Conservation (phyloP, 2,888 invertebrate genomes). For the Hetaerina titia region DNA sequence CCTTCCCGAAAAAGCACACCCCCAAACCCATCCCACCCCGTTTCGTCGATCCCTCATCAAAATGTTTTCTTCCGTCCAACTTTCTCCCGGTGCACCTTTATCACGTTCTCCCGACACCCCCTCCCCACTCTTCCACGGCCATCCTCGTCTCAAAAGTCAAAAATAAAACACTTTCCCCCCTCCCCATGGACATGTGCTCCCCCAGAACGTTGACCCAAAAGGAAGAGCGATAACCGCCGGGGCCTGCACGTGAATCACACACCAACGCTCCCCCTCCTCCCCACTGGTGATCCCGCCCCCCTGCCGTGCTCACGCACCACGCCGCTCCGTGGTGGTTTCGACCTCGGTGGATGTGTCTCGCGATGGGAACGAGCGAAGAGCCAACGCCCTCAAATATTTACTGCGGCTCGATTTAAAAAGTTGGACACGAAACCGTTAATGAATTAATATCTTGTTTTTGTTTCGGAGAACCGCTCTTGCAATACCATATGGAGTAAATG, state of each 20-base stretch:
- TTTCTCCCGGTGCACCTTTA: neutral
- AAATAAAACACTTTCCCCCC: neutral
- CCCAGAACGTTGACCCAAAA: conserved; percentile 12
- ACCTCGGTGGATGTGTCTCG: neutral
- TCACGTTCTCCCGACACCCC: neutral
- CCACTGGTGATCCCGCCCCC: neutral
- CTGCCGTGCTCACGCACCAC: neutral
- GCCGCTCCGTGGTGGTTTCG: no score
- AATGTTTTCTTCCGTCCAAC: neutral
- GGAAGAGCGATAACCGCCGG: neutral
- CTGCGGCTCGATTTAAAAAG: no score
- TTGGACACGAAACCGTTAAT: no score
- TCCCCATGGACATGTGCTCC: neutral
- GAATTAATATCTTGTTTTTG: no score
- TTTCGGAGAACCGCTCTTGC: no score
- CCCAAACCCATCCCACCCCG: no score
- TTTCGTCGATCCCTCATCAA: neutral
- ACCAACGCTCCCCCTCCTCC: neutral
- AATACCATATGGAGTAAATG: no score
- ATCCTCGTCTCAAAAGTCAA: neutral
- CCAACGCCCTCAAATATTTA: neutral
- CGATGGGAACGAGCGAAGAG: neutral
- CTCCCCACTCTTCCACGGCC: neutral
- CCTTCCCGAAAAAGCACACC: neutral
- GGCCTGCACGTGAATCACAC: neutral